These are phyloP conservation scores for Scartelaos histophorus DNA, from an alignment of 2,113 vertebrate genomes.

Conservation along the genomic window DNA sequence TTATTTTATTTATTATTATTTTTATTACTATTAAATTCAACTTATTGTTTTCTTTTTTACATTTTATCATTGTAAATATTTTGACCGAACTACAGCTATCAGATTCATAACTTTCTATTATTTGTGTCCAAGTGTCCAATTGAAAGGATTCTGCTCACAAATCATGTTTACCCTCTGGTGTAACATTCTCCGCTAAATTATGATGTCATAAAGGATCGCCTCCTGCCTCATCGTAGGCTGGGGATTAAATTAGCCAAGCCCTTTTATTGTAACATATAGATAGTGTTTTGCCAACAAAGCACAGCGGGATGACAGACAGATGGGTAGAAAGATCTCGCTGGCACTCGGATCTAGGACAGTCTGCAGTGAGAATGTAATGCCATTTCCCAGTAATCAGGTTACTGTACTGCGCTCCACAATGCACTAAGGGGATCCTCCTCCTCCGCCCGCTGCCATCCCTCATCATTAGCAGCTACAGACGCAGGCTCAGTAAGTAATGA, in stretches of 20 bases:
- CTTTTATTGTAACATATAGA: conserved; percentile 23
- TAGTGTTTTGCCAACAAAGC: conserved; percentile 38
- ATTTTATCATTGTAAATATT: too few relatives aligned
- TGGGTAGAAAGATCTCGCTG: conserved; percentile 22
- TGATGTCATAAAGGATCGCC: conserved; percentile 15
- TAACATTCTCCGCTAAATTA: conserved; percentile 13
- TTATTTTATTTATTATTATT: too few relatives aligned
- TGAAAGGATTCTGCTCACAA: conserved; percentile 32
- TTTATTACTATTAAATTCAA: too few relatives aligned
- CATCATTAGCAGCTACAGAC: conserved; percentile 64
- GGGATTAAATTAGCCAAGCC: conserved; percentile 42
- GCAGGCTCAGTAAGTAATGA: conserved; percentile 57
- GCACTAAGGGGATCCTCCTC: conserved; percentile 60
- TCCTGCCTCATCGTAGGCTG: conserved; percentile 13
- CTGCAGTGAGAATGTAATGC: conserved; percentile 59
- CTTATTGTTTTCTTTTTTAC: too few relatives aligned
- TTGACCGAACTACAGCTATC: too few relatives aligned
- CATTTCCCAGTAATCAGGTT: conserved; percentile 75
- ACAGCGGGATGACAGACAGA: conserved; percentile 12
- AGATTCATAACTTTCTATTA: too few relatives aligned
- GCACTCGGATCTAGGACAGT: conserved; percentile 56
- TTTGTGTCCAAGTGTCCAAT: conserved; percentile 23
- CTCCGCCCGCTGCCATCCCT: conserved; percentile 58
- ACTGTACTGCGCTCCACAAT: conserved; percentile 53
- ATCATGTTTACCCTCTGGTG: conserved; percentile 8